Percentiles rank a stretch among this genome's conserved stretches.
These are phyloP conservation scores for Ectropis crepuscularia DNA, from an alignment of 2,888 invertebrate species.

Conservation along the genomic window DNA sequence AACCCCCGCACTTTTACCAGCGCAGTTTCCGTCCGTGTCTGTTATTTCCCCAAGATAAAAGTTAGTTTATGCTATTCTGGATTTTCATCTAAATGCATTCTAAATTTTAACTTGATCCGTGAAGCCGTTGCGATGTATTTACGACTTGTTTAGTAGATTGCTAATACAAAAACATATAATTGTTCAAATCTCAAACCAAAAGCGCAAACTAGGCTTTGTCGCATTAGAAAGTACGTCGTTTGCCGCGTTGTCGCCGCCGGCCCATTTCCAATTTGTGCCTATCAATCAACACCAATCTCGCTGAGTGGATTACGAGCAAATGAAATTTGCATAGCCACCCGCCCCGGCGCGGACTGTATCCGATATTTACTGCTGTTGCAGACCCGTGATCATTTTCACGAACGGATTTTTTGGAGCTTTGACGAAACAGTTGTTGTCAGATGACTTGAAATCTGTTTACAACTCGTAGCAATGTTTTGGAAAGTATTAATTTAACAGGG, in stretches of 20 bases:
- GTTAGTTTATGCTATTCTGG: too few species aligned
- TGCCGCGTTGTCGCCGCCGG: slow-evolving; percentile 54
- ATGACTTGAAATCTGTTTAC: too few species aligned
- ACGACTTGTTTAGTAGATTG: not conserved
- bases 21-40: too few species aligned
- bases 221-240: not conserved
- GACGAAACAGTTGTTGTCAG: not conserved
- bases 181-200: too few species aligned
- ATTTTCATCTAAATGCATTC: too few species aligned
- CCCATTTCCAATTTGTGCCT: slow-evolving; percentile 88
- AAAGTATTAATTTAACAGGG: too few species aligned
- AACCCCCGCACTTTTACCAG: too few species aligned
- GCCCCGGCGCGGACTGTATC: slow-evolving; percentile 55
- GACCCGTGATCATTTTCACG: slow-evolving; percentile 35
- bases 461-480: too few species aligned
- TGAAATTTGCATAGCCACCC: slow-evolving; percentile 88
- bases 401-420: slow-evolving; percentile 5
- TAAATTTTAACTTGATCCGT: too few species aligned
- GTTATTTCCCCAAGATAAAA: too few species aligned
- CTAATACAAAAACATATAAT: not conserved
- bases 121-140: too few species aligned
- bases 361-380: slow-evolving; percentile 59
- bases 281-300: slow-evolving; percentile 89
- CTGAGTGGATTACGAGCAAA: slow-evolving; percentile 89
- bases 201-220: slow-evolving; percentile 35